These are phyloP conservation scores for Phanerotoma sp. DNA, from an alignment of 2,888 invertebrate species.

Conservation along the genomic window DNA sequence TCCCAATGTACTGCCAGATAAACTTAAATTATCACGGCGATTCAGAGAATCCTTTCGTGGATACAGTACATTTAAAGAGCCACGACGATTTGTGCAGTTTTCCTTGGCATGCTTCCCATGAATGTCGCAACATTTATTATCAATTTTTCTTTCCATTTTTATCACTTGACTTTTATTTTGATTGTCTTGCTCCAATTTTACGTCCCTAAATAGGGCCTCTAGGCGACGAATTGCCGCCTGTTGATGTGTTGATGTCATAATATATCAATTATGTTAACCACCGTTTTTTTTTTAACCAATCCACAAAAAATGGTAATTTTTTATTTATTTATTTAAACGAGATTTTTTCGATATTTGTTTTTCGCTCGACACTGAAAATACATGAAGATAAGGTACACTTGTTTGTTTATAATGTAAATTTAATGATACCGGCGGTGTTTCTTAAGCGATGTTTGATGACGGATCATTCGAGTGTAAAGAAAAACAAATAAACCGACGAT, in stretches of 20 bases:
- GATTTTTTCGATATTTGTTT: too few relatives aligned
- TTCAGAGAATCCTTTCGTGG: slow-evolving; percentile 53
- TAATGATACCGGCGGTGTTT: too few relatives aligned
- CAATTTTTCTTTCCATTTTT: slow-evolving; percentile 62
- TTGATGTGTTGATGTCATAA: slow-evolving; percentile 59
- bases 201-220: slow-evolving; percentile 71
- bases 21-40: slow-evolving; percentile 36
- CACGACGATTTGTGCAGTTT: slow-evolving; percentile 61
- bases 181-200: slow-evolving; percentile 61
- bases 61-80: slow-evolving; percentile 62
- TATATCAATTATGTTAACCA: slow-evolving; percentile 18
- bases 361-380: too few relatives aligned
- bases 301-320: too few relatives aligned
- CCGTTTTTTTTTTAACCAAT: not conserved
- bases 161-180: slow-evolving; percentile 42
- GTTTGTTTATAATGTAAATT: too few relatives aligned
- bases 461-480: too few relatives aligned
- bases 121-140: slow-evolving; percentile 71
- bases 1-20: slow-evolving; percentile 31
- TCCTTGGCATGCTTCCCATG: slow-evolving; percentile 63
- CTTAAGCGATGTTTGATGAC: too few relatives aligned
- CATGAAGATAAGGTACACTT: too few relatives aligned
- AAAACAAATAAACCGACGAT: too few relatives aligned
- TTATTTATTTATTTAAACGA: not conserved
- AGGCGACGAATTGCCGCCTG: slow-evolving; percentile 70